Percentiles rank a stretch among this genome's conserved stretches.
These are phyloP conservation scores for Theocolax elegans DNA, from an alignment of 1,140 invertebrate genomes.

Conservation along the genomic window DNA sequence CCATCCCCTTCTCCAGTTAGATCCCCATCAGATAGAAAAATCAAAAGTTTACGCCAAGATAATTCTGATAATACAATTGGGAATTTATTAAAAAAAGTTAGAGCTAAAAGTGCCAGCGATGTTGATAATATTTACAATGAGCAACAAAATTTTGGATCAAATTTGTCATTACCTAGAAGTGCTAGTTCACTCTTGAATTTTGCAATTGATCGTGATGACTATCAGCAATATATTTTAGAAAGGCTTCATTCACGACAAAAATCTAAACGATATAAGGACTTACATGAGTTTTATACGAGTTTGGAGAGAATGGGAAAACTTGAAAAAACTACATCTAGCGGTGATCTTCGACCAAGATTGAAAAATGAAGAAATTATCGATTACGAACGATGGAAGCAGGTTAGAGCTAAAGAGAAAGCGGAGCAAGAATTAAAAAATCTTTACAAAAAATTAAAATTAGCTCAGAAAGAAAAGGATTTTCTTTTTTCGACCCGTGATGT, in stretches of 20 bases:
- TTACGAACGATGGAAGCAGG: constrained; percentile 86
- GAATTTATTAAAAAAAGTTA: constrained; percentile 56
- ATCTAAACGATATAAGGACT: constrained; percentile 84
- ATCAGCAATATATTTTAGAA: constrained; percentile 78
- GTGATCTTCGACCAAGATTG: constrained; percentile 76
- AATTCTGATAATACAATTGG: constrained; percentile 46
- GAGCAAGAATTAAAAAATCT: constrained; percentile 84
- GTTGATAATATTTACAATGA: constrained; percentile 54
- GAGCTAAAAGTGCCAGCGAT: constrained; percentile 74
- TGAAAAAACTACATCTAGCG: constrained; percentile 78
- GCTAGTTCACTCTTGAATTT: constrained; percentile 63
- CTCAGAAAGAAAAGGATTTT: constrained; percentile 86
- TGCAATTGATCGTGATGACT: constrained; percentile 69
- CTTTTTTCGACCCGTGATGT: constrained; percentile 80
- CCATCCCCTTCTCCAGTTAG: constrained; percentile 70
- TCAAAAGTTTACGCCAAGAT: constrained; percentile 66
- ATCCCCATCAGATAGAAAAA: constrained; percentile 76
- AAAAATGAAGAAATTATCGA: constrained; percentile 84
- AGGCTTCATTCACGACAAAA: constrained; percentile 77
- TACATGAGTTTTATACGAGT: constrained; percentile 87
- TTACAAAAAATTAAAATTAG: constrained; percentile 80
- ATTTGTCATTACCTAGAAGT: constrained; percentile 60
- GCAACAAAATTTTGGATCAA: constrained; percentile 56
- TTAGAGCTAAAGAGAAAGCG: constrained; percentile 81
- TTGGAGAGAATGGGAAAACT: constrained; percentile 87